A percentile compares a stretch with the other conserved stretches of the same genome.
These are phyloP conservation scores for Chymomyza amoena DNA, from an alignment of 2,888 invertebrate genomes.

Conservation along the genomic window DNA sequence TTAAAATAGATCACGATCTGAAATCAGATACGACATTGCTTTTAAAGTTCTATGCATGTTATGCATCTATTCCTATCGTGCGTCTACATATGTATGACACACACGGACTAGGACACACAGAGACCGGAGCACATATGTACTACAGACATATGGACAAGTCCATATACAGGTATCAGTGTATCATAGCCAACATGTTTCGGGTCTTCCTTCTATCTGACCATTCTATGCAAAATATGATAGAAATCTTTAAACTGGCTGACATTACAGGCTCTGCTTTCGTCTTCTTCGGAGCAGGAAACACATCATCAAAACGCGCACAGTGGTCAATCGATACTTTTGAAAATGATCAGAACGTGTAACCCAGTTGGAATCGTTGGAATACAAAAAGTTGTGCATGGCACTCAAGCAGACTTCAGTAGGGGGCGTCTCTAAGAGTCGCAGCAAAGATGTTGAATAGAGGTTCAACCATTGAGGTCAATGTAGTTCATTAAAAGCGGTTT, in stretches of 20 bases:
- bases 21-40: slow-evolving; percentile 25
- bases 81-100: slow-evolving; percentile 53
- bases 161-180: background rate
- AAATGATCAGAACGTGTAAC: slow-evolving; percentile 3
- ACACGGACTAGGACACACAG: background rate
- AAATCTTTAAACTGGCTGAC: slow-evolving; percentile 42
- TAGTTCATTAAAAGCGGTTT: too few species aligned
- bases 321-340: background rate
- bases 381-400: slow-evolving; percentile 10
- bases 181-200: background rate
- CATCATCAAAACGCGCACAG: background rate
- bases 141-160: background rate
- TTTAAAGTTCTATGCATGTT: slow-evolving; percentile 21
- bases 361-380: slow-evolving; percentile 43
- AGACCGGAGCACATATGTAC: background rate
- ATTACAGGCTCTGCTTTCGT: slow-evolving; percentile 6
- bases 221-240: slow-evolving; percentile 73
- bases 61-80: slow-evolving; percentile 32
- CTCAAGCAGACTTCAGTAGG: too few species aligned
- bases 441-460: too few species aligned
- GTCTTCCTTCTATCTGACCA: slow-evolving; percentile 42
- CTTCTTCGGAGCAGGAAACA: background rate
- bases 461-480: too few species aligned
- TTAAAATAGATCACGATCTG: slow-evolving; percentile 57
- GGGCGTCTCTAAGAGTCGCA: too few species aligned